Conservation (phyloP, 1,140 invertebrate species). For the Drosophila simulans region DNA sequence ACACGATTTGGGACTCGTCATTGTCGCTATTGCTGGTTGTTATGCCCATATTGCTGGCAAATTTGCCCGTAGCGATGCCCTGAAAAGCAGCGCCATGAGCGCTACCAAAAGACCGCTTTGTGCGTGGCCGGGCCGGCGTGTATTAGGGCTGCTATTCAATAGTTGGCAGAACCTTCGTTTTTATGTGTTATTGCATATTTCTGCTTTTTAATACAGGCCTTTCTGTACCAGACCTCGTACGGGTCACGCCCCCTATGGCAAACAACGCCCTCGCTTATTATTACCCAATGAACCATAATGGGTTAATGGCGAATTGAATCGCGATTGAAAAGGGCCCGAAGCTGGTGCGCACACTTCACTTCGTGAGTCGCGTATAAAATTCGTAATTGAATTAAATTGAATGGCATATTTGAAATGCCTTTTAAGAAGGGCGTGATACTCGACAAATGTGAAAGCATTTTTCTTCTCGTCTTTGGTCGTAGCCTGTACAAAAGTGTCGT, state of each 20-base stretch:
- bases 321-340: slow-evolving; percentile 60
- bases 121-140: slow-evolving; percentile 34
- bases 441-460: slow-evolving; percentile 41
- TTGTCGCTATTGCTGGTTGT: slow-evolving; percentile 28
- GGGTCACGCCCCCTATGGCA: background rate
- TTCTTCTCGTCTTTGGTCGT: slow-evolving; percentile 15
- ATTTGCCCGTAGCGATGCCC: slow-evolving; percentile 41
- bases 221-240: slow-evolving; percentile 7
- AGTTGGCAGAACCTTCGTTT: slow-evolving; percentile 64
- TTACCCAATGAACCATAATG: slow-evolving; percentile 77
- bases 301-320: slow-evolving; percentile 82
- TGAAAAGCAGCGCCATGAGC: slow-evolving; percentile 36
- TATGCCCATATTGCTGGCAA: slow-evolving; percentile 36
- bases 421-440: slow-evolving; percentile 29
- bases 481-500: slow-evolving; percentile 47
- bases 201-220: slow-evolving; percentile 40
- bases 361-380: slow-evolving; percentile 60
- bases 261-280: slow-evolving; percentile 56
- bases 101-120: slow-evolving; percentile 71
- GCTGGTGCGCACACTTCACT: slow-evolving; percentile 7
- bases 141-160: slow-evolving; percentile 57
- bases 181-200: slow-evolving; percentile 82
- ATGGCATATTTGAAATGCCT: slow-evolving; percentile 77
- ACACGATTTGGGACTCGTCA: slow-evolving; percentile 57
- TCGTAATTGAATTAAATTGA: slow-evolving; percentile 83